A percentile compares a stretch with the other conserved stretches of the same genome.
Evolutionary conservation across 2,797 vertebrate genomes (phyloP).

Genomic region (Antennarius maculatus): DNA sequence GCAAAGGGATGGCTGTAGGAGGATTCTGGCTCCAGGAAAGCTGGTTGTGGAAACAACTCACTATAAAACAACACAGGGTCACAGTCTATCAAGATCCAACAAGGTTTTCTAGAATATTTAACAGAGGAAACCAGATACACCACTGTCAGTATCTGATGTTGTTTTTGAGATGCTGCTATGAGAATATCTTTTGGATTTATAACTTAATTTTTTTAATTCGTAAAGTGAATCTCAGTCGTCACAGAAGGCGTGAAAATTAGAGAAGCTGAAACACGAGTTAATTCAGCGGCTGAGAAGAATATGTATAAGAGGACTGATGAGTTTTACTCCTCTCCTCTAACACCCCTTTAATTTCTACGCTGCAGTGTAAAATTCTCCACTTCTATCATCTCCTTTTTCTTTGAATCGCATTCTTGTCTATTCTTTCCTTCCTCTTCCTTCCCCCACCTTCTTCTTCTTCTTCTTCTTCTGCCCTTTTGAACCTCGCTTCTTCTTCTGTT

Average conservation of each 20-base stretch:
- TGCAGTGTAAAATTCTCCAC: neutral
- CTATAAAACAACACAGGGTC: constrained; percentile 28
- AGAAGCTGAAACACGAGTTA: too few species aligned
- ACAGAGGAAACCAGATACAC: constrained; percentile 19
- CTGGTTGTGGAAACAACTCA: constrained; percentile 25
- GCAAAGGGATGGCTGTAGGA: constrained; percentile 23
- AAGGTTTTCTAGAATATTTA: neutral
- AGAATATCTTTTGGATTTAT: neutral
- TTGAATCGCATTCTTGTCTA: neutral
- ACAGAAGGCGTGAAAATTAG: too few species aligned
- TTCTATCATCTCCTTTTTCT: neutral
- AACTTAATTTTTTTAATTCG: too few species aligned
- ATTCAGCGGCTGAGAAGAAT: too few species aligned
- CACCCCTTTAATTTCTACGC: neutral
- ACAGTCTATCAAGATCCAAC: constrained; percentile 13
- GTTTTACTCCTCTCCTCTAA: neutral
- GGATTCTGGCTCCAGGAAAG: constrained; percentile 34
- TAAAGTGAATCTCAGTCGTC: too few species aligned
- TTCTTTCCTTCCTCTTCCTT: neutral
- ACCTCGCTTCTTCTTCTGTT: neutral
- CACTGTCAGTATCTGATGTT: constrained; percentile 10
- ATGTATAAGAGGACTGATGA: too few species aligned
- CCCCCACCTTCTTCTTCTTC: neutral
- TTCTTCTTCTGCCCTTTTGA: neutral
- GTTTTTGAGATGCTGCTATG: constrained; percentile 9